Evolutionary conservation across 2,113 vertebrate genomes (phyloP).

Genomic region (Tamias sibiricus): DNA sequence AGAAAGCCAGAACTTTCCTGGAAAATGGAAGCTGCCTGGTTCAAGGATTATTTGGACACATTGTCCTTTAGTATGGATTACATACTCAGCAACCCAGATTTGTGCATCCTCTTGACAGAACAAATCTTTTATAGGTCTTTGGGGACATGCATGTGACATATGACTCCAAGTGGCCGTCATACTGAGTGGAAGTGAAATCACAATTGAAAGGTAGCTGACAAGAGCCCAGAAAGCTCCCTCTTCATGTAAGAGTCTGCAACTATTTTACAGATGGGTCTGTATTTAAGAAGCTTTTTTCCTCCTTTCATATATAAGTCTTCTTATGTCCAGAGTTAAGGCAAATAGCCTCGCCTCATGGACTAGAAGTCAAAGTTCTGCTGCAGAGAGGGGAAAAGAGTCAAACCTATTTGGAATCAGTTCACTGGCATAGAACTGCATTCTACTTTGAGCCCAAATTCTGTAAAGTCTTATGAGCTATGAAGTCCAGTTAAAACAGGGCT

Average conservation of each 20-base stretch:
- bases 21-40: neutral
- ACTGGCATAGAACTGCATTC: slow-evolving; percentile 70
- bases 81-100: neutral
- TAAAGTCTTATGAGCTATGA: slow-evolving; percentile 83
- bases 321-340: neutral
- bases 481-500: slow-evolving; percentile 85
- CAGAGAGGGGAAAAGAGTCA: slow-evolving; percentile 42
- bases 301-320: neutral
- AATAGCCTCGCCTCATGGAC: neutral
- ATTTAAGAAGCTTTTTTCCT: neutral
- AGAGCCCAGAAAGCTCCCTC: neutral
- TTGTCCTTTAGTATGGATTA: neutral
- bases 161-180: neutral
- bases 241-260: neutral
- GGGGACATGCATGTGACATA: neutral
- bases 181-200: neutral
- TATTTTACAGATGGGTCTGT: neutral
- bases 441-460: slow-evolving; percentile 80
- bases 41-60: neutral
- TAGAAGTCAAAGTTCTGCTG: slow-evolving; percentile 9
- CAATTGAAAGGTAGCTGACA: neutral
- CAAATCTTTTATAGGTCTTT: slow-evolving; percentile 28
- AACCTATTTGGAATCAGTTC: slow-evolving; percentile 67
- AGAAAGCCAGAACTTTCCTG: neutral
- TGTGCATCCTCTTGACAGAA: neutral